These are phyloP conservation scores for Bicyclus anynana DNA, from an alignment of 1,140 invertebrate genomes.

Conservation along the genomic window DNA sequence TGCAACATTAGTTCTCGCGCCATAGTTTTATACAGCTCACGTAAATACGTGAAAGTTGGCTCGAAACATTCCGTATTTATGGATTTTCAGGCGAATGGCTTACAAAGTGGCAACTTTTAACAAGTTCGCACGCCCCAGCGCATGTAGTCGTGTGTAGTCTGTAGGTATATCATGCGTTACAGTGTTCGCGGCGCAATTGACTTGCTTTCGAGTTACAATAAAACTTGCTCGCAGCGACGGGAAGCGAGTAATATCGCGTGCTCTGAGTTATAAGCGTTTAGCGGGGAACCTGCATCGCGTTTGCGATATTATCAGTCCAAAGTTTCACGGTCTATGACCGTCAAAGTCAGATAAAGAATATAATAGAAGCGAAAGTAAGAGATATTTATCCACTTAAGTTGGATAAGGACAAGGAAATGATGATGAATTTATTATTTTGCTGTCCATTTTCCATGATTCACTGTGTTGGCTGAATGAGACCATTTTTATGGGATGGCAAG, in stretches of 20 bases:
- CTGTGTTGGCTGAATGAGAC: too few species aligned
- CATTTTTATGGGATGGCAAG: too few species aligned
- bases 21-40: conserved; percentile 2
- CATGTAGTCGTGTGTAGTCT: neutral
- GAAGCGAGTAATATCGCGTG: conserved; percentile 27
- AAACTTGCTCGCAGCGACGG: conserved; percentile 44
- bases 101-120: conserved; percentile 29
- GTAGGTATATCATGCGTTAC: conserved; percentile 37
- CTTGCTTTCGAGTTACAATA: conserved; percentile 56
- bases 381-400: too few species aligned
- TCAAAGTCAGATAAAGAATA: too few species aligned
- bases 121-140: conserved; percentile 23
- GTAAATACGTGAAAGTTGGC: conserved; percentile 6
- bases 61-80: conserved; percentile 23
- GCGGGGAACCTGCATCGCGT: too few species aligned
- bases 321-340: too few species aligned
- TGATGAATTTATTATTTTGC: too few species aligned
- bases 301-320: too few species aligned
- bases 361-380: too few species aligned
- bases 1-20: conserved; percentile 7
- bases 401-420: too few species aligned
- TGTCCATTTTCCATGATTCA: too few species aligned
- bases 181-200: conserved; percentile 50
- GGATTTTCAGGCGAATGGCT: conserved; percentile 21
- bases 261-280: conserved; percentile 15